Base-by-base conservation (phyloP, 1,140 invertebrate genomes). In the Manduca sexta region DNA sequence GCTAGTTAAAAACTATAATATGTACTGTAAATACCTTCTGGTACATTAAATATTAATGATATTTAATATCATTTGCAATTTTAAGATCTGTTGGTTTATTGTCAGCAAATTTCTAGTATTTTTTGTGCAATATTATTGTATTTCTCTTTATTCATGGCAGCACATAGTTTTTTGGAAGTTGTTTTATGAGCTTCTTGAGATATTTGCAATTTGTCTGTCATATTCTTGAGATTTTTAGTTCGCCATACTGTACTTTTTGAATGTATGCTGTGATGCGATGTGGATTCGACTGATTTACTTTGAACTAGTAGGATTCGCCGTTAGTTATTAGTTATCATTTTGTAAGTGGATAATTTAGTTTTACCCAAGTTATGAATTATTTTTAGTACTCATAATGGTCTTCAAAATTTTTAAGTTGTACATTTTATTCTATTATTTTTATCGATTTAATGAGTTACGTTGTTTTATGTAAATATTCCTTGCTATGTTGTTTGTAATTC, bases 381-480 rank as follows among this genome's bases (percentile, higher is more conserved):
- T 59, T 63, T 61, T 45, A 43, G 26, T 57, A 62, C 52, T 62
- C 58, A 64, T 62, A 60, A 38, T 43, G 34, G 31, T 57, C 64
- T 63, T 11, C 12, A 49, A 68, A 67, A 66, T 57, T 67, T 66
- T 68, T 77, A 73, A 79, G 79, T 75, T 84, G 77, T 84, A 83
- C 58, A 81, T 84, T 81, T 81, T 74, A 77, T 71, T 74, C 55
- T 52, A 60, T 51, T 59, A 52, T 64, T 66, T 64, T 60, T 72
- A 64, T 65, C 35, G 13, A 59, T 62, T 44, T 64, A 63, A 64
- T 65, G 51, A 59, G 60, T 69, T 67, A 63, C 63, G 64, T 69
- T 60, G 68, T 43, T 74, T 73, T 79, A 74, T 84, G 80, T 84
- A 84, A 74, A 84, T 84, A 84, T 66, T 45, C 60, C 46, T 56